Evolutionary conservation across 2,888 invertebrate species (phyloP).

Genomic region (Philhelius pedissequus): DNA sequence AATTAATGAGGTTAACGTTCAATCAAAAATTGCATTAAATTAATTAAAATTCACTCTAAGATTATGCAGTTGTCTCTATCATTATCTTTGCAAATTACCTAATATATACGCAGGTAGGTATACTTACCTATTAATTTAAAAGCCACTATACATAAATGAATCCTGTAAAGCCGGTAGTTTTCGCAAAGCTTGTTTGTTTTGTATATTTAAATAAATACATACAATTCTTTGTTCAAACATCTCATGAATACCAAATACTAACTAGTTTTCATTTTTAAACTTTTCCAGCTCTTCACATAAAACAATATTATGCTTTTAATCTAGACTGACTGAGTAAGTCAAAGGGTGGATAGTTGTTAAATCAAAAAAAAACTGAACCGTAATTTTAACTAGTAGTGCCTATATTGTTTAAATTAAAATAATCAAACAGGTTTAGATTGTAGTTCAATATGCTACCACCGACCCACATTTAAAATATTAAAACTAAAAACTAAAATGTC

Average conservation of each 20-base stretch:
- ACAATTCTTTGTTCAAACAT: neutral
- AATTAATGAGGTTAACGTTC: neutral
- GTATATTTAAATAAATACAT: neutral
- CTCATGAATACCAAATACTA: neutral
- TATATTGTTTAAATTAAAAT: neutral
- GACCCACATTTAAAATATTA: conserved; percentile 3
- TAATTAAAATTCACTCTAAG: neutral
- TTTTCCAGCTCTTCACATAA: neutral
- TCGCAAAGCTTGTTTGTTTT: neutral
- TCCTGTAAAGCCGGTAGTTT: conserved; percentile 1
- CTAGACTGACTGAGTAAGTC: neutral
- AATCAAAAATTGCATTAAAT: neutral
- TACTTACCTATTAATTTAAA: neutral
- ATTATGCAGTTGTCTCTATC: neutral
- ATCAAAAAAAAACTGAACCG: neutral
- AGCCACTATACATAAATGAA: neutral
- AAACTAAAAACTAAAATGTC: neutral
- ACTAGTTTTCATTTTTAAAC: neutral
- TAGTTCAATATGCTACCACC: neutral
- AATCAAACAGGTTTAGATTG: neutral
- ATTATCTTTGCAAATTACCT: neutral
- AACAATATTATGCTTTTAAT: neutral
- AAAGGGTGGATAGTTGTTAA: neutral
- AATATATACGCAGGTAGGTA: no score
- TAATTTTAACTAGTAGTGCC: neutral